Evolutionary conservation across 2,888 invertebrate species (phyloP).

Genomic region (Lithodes maja): DNA sequence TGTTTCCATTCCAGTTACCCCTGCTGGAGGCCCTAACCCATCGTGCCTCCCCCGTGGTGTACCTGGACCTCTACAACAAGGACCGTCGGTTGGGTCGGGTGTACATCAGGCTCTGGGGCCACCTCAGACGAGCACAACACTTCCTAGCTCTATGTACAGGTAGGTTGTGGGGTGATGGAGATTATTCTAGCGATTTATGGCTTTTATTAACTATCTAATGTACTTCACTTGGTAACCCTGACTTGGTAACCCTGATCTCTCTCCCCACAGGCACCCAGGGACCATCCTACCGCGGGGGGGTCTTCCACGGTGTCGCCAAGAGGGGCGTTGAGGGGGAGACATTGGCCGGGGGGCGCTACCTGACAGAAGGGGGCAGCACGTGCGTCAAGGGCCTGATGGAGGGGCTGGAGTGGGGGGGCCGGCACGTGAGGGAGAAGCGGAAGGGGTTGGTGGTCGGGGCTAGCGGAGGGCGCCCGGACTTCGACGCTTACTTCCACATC

Average conservation of each 20-base stretch:
- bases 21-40: slow-evolving; percentile 47
- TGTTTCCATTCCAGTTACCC: slow-evolving; percentile 11
- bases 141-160: slow-evolving; percentile 62
- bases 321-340: slow-evolving; percentile 59
- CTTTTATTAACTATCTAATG: too few relatives aligned
- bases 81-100: slow-evolving; percentile 44
- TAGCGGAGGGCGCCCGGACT: slow-evolving; percentile 14
- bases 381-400: slow-evolving; percentile 35
- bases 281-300: slow-evolving; percentile 59
- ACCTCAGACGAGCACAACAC: slow-evolving; percentile 64
- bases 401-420: slow-evolving; percentile 43
- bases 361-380: slow-evolving; percentile 23
- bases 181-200: too few relatives aligned
- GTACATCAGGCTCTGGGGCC: slow-evolving; percentile 66
- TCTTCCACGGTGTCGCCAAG: slow-evolving; percentile 65
- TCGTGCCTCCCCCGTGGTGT: slow-evolving; percentile 58
- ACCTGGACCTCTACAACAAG: slow-evolving; percentile 61
- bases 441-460: slow-evolving; percentile 44
- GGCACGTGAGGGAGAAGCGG: slow-evolving; percentile 26
- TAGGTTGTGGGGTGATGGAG: not conserved
- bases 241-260: too few relatives aligned
- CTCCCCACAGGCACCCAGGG: slow-evolving; percentile 47
- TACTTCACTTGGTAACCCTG: too few relatives aligned
- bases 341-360: slow-evolving; percentile 53
- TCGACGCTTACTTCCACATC: slow-evolving; percentile 50